phyloP scores from a whole-genome alignment of 2,113 vertebrate genomes.

The Sinocyclocheilus maitianheensis region DNA sequence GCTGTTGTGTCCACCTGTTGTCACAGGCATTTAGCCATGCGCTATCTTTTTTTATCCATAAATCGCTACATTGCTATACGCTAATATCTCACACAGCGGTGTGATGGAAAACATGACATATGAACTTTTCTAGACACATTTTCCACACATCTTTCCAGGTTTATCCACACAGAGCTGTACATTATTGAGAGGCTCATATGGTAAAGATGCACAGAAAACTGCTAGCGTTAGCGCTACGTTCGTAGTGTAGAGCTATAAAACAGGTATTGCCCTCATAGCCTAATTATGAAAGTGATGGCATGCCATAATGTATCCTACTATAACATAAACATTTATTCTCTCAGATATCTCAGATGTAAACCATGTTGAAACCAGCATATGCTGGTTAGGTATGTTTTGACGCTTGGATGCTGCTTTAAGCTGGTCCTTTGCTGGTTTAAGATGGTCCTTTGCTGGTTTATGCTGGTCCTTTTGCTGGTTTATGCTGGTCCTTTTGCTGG shows the following conservation, averaged over 20 bases:
- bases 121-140: background rate
- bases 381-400: no score
- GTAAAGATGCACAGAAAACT: background rate
- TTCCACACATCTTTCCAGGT: background rate
- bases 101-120: background rate
- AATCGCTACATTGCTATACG: background rate
- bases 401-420: no score
- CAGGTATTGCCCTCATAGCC: background rate
- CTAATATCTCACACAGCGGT: background rate
- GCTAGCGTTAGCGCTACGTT: background rate
- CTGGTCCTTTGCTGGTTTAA: no score
- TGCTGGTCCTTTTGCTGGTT: no score
- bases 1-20: slow-evolving; percentile 43
- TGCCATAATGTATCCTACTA: background rate
- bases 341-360: background rate
- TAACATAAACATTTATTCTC: background rate
- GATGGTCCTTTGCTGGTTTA: no score
- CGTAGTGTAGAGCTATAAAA: background rate
- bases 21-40: background rate
- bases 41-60: slow-evolving; percentile 4
- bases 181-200: background rate
- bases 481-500: no score
- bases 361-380: no score
- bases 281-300: background rate
- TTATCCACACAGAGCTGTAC: background rate